phyloP scores from a whole-genome alignment of 2,888 invertebrate species.

The Ectobius pallidus region DNA sequence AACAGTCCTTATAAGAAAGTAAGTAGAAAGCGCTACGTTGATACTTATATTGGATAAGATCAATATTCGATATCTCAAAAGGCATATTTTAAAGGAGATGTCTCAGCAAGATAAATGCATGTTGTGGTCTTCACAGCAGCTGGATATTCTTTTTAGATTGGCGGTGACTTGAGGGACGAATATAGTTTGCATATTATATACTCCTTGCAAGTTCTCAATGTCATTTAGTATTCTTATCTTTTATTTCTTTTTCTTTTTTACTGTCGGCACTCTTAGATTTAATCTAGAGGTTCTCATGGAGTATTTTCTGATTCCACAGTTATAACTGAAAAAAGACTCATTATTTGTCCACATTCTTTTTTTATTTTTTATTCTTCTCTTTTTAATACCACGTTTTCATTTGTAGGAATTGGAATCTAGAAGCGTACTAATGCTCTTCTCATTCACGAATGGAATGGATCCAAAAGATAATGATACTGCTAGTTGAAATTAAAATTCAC shows the following conservation, averaged over 20 bases:
- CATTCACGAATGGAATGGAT: too few relatives aligned
- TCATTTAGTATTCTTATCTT: neutral
- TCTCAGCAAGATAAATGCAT: neutral
- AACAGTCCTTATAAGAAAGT: conserved; percentile 5
- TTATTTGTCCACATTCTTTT: neutral
- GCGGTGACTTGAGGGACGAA: conserved; percentile 6
- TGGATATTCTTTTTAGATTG: neutral
- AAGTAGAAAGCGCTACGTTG: neutral
- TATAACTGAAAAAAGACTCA: neutral
- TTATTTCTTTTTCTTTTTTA: neutral
- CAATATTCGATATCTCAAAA: conserved; percentile 2
- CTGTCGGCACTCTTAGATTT: conserved; percentile 1
- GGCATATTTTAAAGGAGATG: conserved; percentile 8
- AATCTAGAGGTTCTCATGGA: neutral
- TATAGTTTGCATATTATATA: conserved; percentile 10
- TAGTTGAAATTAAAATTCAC: too few relatives aligned
- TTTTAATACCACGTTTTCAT: too few relatives aligned
- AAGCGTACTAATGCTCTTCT: too few relatives aligned
- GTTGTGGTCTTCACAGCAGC: conserved; percentile 3
- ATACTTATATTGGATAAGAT: neutral
- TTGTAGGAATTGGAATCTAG: too few relatives aligned
- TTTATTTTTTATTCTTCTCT: too few relatives aligned
- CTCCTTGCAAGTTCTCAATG: neutral
- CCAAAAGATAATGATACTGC: too few relatives aligned
- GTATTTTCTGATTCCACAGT: neutral